Conservation (phyloP, 2,888 invertebrate genomes). For the Chorisops tibialis region DNA sequence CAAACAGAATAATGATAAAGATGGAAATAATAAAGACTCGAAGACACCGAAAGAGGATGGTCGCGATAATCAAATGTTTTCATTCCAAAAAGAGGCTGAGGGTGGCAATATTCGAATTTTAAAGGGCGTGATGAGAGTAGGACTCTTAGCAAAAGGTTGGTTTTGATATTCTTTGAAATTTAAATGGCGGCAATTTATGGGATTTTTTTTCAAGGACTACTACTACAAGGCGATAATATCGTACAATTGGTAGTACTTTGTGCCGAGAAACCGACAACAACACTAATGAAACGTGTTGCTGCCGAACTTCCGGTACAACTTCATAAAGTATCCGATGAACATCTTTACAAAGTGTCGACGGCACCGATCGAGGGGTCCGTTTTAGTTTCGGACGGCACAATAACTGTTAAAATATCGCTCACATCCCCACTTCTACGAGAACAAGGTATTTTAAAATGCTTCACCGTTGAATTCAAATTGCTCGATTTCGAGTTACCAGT, state of each 20-base stretch:
- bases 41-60: conserved; percentile 63
- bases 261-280: conserved; percentile 87
- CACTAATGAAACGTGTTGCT: conserved; percentile 82
- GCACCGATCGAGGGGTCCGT: conserved; percentile 83
- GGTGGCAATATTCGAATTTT: conserved; percentile 67
- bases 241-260: conserved; percentile 93
- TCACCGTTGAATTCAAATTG: not conserved
- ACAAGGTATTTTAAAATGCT: conserved; percentile 54
- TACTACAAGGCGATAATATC: conserved; percentile 83
- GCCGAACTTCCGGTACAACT: conserved; percentile 79
- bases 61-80: conserved; percentile 76
- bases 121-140: conserved; percentile 96
- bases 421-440: conserved; percentile 93
- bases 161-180: not conserved
- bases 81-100: conserved; percentile 66
- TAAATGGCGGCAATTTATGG: not conserved
- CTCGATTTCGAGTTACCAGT: conserved; percentile 40
- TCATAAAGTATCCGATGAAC: conserved; percentile 66
- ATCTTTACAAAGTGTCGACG: conserved; percentile 79
- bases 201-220: conserved; percentile 57
- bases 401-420: conserved; percentile 81
- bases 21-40: conserved; percentile 54
- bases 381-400: conserved; percentile 72
- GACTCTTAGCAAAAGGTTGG: conserved; percentile 71
- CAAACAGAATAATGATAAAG: conserved; percentile 32